Evolutionary conservation across 1,140 invertebrate species (phyloP), one percentile per base, ranked within the genome.

Genomic region (Panagrolaimus sp.): DNA sequence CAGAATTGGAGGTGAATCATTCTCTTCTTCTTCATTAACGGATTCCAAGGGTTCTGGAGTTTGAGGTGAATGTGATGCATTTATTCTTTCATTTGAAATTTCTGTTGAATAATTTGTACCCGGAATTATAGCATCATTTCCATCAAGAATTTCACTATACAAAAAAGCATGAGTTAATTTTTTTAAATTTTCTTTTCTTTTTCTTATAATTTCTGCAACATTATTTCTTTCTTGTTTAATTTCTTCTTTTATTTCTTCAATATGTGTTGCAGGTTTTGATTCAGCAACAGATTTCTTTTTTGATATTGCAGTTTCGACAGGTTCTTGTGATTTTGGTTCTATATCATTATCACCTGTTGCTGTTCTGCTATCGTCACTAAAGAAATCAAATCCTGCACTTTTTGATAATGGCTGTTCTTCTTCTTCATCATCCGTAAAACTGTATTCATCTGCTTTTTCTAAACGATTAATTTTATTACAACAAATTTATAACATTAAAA

Each of bases 111-210:
- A 20, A 11, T 13, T 57, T 13, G 13, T 16, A 20, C 27, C 51
- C 11, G 51, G 51, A 4, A 16, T 57, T 9, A 57, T 57, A 4
- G 51, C 51, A 13, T 57, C 51, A 25, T 57, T 16, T 4, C 31
- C 31, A 57, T 57, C 51, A 57, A 57, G 51, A 57, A 57, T 57
- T 57, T 57, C 51, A 20, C 51, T 20, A 16, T 20, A 57, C 14
- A 27, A 20, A 11, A 57, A 57, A 0, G 20, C 51, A 57, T 57
- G 51, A 27, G 51, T 14, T 20, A 57, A 57, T n/a, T n/a, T 11
- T 16, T 27, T 57, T 16, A 27, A 20, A 5, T 5, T 11, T 57
- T 57, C 13, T 9, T 57, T 11, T 0, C 51, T 1, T 27, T 57
- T 57, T 27, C 27, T 13, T 11, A 57, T 57, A 27, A 57, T 57